Evolutionary conservation across 2,888 invertebrate genomes (phyloP).

Genomic region (Hyles lineata): DNA sequence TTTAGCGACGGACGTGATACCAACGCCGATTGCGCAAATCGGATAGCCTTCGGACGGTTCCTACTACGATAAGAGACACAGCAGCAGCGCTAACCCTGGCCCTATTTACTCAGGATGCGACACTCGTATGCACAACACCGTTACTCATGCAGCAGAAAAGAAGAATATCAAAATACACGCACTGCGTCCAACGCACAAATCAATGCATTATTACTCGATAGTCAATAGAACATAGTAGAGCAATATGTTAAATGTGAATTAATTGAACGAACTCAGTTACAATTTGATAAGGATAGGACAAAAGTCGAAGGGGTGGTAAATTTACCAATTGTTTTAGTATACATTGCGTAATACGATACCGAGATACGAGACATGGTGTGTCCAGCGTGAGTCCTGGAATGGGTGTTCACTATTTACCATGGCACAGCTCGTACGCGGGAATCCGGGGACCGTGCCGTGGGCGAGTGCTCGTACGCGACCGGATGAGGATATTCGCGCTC

Average conservation of each 20-base stretch:
- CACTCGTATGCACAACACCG: constrained; percentile 37
- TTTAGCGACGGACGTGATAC: constrained; percentile 76
- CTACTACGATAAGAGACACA: constrained; percentile 75
- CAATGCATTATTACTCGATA: neutral
- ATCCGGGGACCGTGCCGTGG: constrained; percentile 51
- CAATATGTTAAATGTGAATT: constrained; percentile 35
- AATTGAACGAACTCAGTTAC: constrained; percentile 30
- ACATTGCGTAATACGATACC: constrained; percentile 76
- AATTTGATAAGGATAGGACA: constrained; percentile 28
- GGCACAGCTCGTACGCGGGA: constrained; percentile 69
- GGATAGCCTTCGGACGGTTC: constrained; percentile 77
- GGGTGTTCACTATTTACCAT: constrained; percentile 77
- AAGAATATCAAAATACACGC: constrained; percentile 35
- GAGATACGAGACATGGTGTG: constrained; percentile 36
- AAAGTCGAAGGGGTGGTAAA: constrained; percentile 11
- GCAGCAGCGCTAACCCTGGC: constrained; percentile 77
- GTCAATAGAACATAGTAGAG: constrained; percentile 3
- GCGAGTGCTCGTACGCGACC: constrained; percentile 48
- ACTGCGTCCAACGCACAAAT: constrained; percentile 21
- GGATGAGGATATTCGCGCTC: constrained; percentile 53
- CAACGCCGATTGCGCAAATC: constrained; percentile 77
- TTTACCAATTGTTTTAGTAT: constrained; percentile 4
- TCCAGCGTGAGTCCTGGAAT: constrained; percentile 38
- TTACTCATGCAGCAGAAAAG: constrained; percentile 12
- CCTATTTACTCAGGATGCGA: constrained; percentile 72